A percentile compares a stretch with the other conserved stretches of the same genome.
phyloP scores from a whole-genome alignment of 2,888 invertebrate genomes.

The Plagodis pulveraria region DNA sequence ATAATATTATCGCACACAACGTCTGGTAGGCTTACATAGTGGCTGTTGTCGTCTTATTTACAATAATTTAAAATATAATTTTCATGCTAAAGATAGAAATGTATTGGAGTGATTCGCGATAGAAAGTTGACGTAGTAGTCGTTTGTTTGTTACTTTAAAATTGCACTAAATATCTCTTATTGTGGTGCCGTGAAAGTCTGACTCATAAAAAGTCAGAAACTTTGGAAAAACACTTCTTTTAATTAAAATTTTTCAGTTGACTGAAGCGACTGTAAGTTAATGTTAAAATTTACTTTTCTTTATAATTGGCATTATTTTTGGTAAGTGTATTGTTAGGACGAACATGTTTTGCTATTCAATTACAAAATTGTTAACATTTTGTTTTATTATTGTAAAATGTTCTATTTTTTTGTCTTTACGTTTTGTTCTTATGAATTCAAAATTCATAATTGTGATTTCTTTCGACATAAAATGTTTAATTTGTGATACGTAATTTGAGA shows the following conservation, averaged over 20 bases:
- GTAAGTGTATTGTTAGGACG: slow-evolving; percentile 63
- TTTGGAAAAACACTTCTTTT: slow-evolving; percentile 10
- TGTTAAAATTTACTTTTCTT: slow-evolving; percentile 44
- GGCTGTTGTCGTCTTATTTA: slow-evolving; percentile 6
- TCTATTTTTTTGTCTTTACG: slow-evolving; percentile 73
- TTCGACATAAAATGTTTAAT: slow-evolving; percentile 83
- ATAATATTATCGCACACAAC: slow-evolving; percentile 2
- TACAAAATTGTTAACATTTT: slow-evolving; percentile 63
- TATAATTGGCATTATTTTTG: slow-evolving; percentile 59
- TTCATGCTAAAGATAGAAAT: slow-evolving; percentile 12
- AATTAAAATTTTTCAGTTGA: slow-evolving; percentile 39
- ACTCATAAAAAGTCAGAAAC: slow-evolving; percentile 32
- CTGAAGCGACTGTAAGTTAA: slow-evolving; percentile 45
- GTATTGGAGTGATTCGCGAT: slow-evolving; percentile 17
- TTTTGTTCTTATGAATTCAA: slow-evolving; percentile 80
- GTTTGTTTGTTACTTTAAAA: slow-evolving; percentile 11
- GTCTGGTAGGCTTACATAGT: slow-evolving; percentile 6
- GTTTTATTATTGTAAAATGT: slow-evolving; percentile 63
- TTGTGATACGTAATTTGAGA: slow-evolving; percentile 81
- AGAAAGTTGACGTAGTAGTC: slow-evolving; percentile 4
- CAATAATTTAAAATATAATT: not conserved
- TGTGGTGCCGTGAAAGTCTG: slow-evolving; percentile 42
- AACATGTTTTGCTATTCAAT: slow-evolving; percentile 58
- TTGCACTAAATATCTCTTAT: slow-evolving; percentile 35
- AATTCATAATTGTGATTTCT: slow-evolving; percentile 86